Base-by-base conservation (phyloP, 2,113 vertebrate species). In the Plestiodon gilberti region DNA sequence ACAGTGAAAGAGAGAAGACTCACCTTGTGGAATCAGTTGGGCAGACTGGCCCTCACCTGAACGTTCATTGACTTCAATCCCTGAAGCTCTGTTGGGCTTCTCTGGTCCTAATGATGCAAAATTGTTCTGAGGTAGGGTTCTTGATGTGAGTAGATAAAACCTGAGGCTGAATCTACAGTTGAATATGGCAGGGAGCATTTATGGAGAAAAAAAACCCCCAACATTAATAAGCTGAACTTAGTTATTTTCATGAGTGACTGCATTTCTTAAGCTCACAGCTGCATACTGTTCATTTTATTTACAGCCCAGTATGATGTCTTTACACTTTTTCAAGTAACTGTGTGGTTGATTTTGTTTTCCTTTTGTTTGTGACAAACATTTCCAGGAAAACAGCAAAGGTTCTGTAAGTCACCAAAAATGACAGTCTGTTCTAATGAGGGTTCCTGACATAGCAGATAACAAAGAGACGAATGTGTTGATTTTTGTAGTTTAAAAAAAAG, bases 371-470 rank as follows among this genome's bases (percentile, higher is more conserved):
- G 57, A 28, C 62, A 91, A 75, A 91, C 75, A 91, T 77, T 89
- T 83, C 81, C 89, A 85, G 82, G 79, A 90, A 92, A 57, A 90
- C 89, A 88, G 74, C 15, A 89, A 86, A 92, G 73, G 48, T 90
- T 90, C 82, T 88, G 92, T 90, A 84, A 93, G 82, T 78, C 71
- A 73, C 22, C 86, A 64, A 75, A 85, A 65, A 81, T 90, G 25
- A 91, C 30, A 88, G 55, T 79, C 4, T 78, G 81, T 61, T 87
- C 90, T 95, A 94, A 91, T 93, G 78, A 94, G 55, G 14, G 82
- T 57, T 91, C 87, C 90, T 96, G 93, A 96, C 92, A 89, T 57
- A 77, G 62, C 48, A 94, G 91, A 95, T 95, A 95, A 95, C 94
- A 71, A 82, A 87, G 64, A 90, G 87, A 93, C 93, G 82, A 91